Evolutionary conservation across 92 coral and sea anemone genomes (phyloP).

Genomic region (Umimayanthus kanabou): DNA sequence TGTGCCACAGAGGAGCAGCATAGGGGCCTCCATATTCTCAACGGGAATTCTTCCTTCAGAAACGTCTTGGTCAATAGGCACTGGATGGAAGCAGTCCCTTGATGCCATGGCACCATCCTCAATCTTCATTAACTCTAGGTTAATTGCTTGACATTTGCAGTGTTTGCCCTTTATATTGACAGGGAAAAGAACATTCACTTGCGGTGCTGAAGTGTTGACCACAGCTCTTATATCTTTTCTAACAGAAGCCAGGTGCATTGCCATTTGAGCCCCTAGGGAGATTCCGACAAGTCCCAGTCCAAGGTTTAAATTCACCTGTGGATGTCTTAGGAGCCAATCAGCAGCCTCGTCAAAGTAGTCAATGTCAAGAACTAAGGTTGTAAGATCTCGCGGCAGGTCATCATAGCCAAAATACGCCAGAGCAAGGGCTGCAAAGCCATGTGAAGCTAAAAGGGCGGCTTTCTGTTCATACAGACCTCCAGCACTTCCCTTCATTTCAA

Average conservation of each 20-base stretch:
- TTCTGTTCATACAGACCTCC: constrained; percentile 68
- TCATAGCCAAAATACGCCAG: constrained; percentile 66
- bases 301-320: constrained; percentile 37
- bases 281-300: constrained; percentile 37
- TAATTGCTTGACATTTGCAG: constrained; percentile 11
- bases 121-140: neutral
- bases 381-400: constrained; percentile 60
- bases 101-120: neutral
- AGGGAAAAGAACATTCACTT: constrained; percentile 38
- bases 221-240: constrained; percentile 33
- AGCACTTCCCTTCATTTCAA: constrained; percentile 62
- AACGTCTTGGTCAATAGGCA: constrained; percentile 17
- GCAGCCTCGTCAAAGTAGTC: constrained; percentile 80
- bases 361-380: constrained; percentile 54
- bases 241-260: constrained; percentile 24
- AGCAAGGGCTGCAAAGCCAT: constrained; percentile 68
- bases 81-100: constrained; percentile 23
- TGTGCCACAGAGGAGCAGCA: constrained; percentile 25
- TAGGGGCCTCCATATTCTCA: constrained; percentile 19
- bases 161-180: constrained; percentile 27
- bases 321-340: constrained; percentile 64
- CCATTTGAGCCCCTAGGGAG: constrained; percentile 42
- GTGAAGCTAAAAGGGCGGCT: constrained; percentile 78
- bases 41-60: constrained; percentile 42
- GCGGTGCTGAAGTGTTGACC: constrained; percentile 26